Percentiles rank a stretch among this genome's conserved stretches.
Conservation (phyloP, 1,140 invertebrate genomes). For the Radopholus similis region DNA sequence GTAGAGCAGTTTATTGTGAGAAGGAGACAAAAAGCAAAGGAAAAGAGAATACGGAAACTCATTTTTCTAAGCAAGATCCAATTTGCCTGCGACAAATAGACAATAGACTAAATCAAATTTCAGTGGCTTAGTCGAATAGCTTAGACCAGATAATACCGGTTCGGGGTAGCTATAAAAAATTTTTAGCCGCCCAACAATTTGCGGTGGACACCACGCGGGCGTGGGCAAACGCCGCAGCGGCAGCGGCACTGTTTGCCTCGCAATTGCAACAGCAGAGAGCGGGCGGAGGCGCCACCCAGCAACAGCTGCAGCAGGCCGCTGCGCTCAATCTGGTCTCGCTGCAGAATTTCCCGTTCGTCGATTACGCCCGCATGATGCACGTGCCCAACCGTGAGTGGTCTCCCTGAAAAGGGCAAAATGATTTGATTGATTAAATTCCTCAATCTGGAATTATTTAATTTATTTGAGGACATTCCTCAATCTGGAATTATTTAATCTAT, state of each 20-base stretch:
- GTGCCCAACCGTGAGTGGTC: slow-evolving; percentile 31
- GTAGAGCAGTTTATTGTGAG: no score
- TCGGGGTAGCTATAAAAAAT: no score
- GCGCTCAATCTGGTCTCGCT: slow-evolving; percentile 31
- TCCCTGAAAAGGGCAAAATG: no score
- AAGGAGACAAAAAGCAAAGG: no score
- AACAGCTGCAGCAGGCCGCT: slow-evolving; percentile 24
- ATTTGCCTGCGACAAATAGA: no score
- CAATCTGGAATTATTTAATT: no score
- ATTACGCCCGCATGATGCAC: slow-evolving; percentile 32
- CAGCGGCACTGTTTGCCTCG: slow-evolving; percentile 27
- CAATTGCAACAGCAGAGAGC: slow-evolving; percentile 20
- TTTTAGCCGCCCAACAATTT: slow-evolving; percentile 38
- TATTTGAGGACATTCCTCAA: background rate
- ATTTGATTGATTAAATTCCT: background rate
- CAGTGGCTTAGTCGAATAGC: no score
- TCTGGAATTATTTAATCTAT: no score
- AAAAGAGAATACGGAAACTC: no score
- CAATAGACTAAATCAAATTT: no score
- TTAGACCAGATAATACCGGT: no score
- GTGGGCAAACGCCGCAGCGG: slow-evolving; percentile 36
- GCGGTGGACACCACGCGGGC: slow-evolving; percentile 33
- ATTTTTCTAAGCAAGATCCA: no score
- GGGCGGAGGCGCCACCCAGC: slow-evolving; percentile 2
- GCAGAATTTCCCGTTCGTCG: slow-evolving; percentile 32